Percentiles rank a stretch among this genome's conserved stretches.
phyloP scores from a whole-genome alignment of 2,797 vertebrate genomes.

The Sebastes elongatus region DNA sequence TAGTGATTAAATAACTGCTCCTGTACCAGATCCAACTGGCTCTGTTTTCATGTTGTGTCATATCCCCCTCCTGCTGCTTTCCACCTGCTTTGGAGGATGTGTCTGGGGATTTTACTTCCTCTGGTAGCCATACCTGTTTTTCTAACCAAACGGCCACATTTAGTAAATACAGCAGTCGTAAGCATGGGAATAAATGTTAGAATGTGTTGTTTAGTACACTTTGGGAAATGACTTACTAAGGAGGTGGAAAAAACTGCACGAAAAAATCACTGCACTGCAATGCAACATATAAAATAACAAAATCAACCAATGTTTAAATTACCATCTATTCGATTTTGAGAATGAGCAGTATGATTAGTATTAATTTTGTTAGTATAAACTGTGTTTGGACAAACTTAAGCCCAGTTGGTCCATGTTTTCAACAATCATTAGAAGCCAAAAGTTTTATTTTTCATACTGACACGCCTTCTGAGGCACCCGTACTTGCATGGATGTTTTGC shows the following conservation, averaged over 20 bases:
- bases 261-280: not conserved
- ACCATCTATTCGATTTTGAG: not conserved
- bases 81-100: constrained; percentile 59
- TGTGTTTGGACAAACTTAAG: not conserved
- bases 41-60: constrained; percentile 33
- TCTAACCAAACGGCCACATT: not conserved
- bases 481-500: not conserved
- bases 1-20: constrained; percentile 28
- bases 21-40: constrained; percentile 42
- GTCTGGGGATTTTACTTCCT: constrained; percentile 20
- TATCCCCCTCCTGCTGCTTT: constrained; percentile 49
- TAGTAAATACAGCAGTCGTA: not conserved
- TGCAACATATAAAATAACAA: not conserved
- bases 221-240: not conserved
- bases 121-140: not conserved
- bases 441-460: not conserved
- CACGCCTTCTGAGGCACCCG: not conserved
- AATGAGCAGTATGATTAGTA: not conserved
- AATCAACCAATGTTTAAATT: not conserved
- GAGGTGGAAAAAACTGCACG: not conserved
- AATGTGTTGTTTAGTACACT: not conserved
- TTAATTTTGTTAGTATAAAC: not conserved
- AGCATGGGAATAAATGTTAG: not conserved
- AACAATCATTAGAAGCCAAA: not conserved
- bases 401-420: not conserved